Conservation (phyloP, 2,888 invertebrate genomes). For the Petrolisthes manimaculis region DNA sequence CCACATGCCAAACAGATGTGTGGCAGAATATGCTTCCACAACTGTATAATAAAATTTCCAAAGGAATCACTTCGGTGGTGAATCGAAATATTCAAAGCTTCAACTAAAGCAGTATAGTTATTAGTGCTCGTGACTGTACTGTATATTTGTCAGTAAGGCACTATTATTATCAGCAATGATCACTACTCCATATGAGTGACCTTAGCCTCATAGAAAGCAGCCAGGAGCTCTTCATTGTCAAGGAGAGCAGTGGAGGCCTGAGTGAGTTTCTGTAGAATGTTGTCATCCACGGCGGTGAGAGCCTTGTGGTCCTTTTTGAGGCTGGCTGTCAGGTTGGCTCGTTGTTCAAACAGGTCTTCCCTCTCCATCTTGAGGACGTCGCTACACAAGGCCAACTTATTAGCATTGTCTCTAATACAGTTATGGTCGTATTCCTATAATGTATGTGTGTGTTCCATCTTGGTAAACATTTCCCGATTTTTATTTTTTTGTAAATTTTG, state of each 20-base stretch:
- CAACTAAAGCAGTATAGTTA: too few relatives aligned
- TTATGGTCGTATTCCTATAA: too few relatives aligned
- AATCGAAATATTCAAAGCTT: background rate
- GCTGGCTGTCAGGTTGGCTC: slow-evolving; percentile 46
- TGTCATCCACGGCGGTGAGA: slow-evolving; percentile 52
- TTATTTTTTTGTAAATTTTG: too few relatives aligned
- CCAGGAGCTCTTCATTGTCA: slow-evolving; percentile 65
- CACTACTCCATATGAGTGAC: slow-evolving; percentile 7
- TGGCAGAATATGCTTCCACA: too few relatives aligned
- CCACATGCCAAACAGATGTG: too few relatives aligned
- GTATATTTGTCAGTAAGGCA: background rate
- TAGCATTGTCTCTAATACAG: too few relatives aligned
- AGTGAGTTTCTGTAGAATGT: slow-evolving; percentile 57
- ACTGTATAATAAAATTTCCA: background rate
- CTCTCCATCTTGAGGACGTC: slow-evolving; percentile 61
- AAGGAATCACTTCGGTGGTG: background rate
- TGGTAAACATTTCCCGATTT: too few relatives aligned
- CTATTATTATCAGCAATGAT: too few relatives aligned
- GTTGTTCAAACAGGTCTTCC: slow-evolving; percentile 56
- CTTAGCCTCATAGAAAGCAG: slow-evolving; percentile 65
- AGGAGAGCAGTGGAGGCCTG: slow-evolving; percentile 55
- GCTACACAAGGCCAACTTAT: slow-evolving; percentile 10
- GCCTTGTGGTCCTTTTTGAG: slow-evolving; percentile 56
- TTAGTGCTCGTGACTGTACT: background rate
- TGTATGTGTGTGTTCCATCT: too few relatives aligned